Conservation (phyloP, 2,888 invertebrate genomes). For the Dorcus parallelipipedus region DNA sequence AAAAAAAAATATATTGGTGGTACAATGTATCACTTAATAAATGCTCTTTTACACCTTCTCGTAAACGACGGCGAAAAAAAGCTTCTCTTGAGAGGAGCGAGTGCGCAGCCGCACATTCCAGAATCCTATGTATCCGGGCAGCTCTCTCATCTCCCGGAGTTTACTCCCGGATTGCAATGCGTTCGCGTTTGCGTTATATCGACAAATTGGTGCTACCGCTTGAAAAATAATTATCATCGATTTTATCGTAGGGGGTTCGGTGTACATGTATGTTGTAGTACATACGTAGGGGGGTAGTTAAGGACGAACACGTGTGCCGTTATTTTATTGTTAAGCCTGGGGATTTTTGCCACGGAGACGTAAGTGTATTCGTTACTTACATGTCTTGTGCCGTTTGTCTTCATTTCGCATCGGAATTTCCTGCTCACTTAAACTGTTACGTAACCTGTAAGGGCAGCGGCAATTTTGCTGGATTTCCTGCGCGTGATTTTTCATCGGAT, state of each 20-base stretch:
- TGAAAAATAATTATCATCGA: slow-evolving; percentile 18
- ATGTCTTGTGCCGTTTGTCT: too few species aligned
- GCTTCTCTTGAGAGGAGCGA: neutral
- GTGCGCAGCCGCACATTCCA: slow-evolving; percentile 35
- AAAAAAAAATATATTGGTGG: slow-evolving; percentile 4
- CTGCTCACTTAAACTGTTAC: too few species aligned
- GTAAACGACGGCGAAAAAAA: neutral
- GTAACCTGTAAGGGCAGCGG: too few species aligned
- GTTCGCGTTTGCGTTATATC: slow-evolving; percentile 36
- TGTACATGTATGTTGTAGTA: too few species aligned
- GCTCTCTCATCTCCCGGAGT: slow-evolving; percentile 38
- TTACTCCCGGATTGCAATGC: slow-evolving; percentile 35
- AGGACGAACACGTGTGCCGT: too few species aligned
- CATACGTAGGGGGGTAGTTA: too few species aligned
- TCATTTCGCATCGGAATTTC: too few species aligned
- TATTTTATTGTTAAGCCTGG: too few species aligned
- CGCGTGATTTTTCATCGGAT: too few species aligned
- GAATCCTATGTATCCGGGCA: slow-evolving; percentile 37
- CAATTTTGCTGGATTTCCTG: too few species aligned
- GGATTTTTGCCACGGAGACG: too few species aligned
- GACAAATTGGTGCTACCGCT: slow-evolving; percentile 38
- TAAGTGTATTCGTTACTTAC: too few species aligned
- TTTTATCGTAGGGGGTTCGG: neutral
- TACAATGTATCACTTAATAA: slow-evolving; percentile 2
- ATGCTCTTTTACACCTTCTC: slow-evolving; percentile 4